Conservation (phyloP, 2,113 vertebrate species). For the Xyrauchen texanus region DNA sequence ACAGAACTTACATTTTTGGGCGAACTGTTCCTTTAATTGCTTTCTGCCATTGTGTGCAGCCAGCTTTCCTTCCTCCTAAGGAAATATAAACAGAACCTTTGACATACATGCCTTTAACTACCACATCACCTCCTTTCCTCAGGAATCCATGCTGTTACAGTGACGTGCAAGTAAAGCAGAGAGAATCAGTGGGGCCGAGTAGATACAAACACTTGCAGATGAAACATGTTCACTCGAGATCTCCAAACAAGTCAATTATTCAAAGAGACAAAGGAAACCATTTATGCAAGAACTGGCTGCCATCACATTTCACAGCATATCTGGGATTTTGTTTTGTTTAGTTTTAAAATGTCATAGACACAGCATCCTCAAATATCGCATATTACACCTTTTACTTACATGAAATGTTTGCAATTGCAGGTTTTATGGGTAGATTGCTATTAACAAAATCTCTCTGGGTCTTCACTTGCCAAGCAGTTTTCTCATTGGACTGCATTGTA, state of each 20-base stretch:
- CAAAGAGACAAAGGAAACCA: conserved; percentile 13
- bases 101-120: not conserved
- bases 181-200: conserved; percentile 18
- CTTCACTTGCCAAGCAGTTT: not conserved
- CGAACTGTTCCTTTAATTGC: too few species aligned
- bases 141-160: not conserved
- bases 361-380: not conserved
- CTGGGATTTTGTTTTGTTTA: not conserved
- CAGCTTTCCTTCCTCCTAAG: conserved; percentile 17
- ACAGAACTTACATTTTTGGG: too few species aligned
- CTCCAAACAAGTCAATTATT: conserved; percentile 17
- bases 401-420: not conserved
- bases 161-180: conserved; percentile 24
- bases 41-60: not conserved
- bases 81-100: conserved; percentile 10
- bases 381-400: not conserved
- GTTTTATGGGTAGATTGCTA: not conserved
- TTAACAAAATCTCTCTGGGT: not conserved
- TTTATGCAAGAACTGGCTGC: not conserved
- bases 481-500: not conserved
- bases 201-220: not conserved
- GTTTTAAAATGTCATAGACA: not conserved
- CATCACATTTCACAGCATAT: not conserved
- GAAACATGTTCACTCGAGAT: not conserved
- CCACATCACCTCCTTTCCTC: conserved; percentile 17